A percentile compares a stretch with the other conserved stretches of the same genome.
Conservation (phyloP, 2,797 vertebrate species). For the Poeciliopsis paucimaculata region DNA sequence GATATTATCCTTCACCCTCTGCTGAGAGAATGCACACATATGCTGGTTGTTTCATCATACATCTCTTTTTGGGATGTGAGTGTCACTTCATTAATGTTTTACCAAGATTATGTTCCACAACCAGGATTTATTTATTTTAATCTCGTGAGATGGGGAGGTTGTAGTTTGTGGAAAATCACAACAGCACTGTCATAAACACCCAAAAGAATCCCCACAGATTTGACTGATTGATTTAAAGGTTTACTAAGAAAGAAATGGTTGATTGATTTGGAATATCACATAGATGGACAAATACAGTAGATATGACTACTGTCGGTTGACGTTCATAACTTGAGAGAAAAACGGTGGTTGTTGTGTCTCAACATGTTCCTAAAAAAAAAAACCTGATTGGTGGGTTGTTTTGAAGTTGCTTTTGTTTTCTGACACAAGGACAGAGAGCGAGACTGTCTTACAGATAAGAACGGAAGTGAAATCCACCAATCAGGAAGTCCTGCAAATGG, state of each 20-base stretch:
- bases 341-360: background rate
- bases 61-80: background rate
- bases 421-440: background rate
- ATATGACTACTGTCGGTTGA: background rate
- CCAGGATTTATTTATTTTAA: background rate
- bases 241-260: background rate
- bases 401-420: background rate
- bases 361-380: background rate
- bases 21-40: background rate
- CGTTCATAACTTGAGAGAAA: background rate
- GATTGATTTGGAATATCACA: background rate
- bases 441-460: background rate
- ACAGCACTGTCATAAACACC: background rate
- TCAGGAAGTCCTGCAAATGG: background rate
- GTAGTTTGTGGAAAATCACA: background rate
- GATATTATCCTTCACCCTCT: background rate
- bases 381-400: background rate
- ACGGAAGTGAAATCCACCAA: background rate
- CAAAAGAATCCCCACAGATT: background rate
- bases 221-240: background rate
- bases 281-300: background rate
- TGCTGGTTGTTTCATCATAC: background rate
- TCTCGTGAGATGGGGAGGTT: background rate
- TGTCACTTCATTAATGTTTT: background rate
- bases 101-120: background rate